Evolutionary conservation across 2,888 invertebrate species (phyloP).

Genomic region (Cataglyphis cursor): DNA sequence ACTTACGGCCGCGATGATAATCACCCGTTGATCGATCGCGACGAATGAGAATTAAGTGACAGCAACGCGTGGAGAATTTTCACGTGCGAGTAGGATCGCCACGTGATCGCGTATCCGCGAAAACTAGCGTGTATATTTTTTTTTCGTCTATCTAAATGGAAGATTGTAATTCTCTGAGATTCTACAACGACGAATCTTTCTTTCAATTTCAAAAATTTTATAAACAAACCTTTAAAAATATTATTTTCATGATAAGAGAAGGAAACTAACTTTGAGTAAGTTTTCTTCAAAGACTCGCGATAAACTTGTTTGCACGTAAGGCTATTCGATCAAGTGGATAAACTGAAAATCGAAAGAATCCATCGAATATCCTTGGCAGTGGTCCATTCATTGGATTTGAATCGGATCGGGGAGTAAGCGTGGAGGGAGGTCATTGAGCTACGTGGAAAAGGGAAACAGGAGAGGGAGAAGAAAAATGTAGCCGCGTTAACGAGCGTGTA

Average conservation of each 20-base stretch:
- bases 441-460: background rate
- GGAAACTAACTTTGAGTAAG: background rate
- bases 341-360: conserved; percentile 70
- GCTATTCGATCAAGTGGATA: conserved; percentile 58
- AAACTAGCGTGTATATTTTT: background rate
- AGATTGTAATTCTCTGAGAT: background rate
- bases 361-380: conserved; percentile 68
- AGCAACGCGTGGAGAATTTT: background rate
- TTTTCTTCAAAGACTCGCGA: background rate
- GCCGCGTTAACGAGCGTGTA: conserved; percentile 50
- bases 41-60: conserved; percentile 13
- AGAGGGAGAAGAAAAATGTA: conserved; percentile 12
- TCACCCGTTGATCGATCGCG: background rate
- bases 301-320: conserved; percentile 4
- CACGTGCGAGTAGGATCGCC: background rate
- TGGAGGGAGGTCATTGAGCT: conserved; percentile 43
- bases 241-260: background rate
- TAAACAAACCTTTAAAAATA: background rate
- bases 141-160: background rate
- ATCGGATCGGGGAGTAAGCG: conserved; percentile 46
- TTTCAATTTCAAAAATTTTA: conserved; percentile 6
- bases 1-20: conserved; percentile 16
- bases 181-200: background rate
- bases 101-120: background rate
- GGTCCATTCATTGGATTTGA: conserved; percentile 68